phyloP scores from a whole-genome alignment of 1,140 invertebrate species.

The Drosophila paulistorum region DNA sequence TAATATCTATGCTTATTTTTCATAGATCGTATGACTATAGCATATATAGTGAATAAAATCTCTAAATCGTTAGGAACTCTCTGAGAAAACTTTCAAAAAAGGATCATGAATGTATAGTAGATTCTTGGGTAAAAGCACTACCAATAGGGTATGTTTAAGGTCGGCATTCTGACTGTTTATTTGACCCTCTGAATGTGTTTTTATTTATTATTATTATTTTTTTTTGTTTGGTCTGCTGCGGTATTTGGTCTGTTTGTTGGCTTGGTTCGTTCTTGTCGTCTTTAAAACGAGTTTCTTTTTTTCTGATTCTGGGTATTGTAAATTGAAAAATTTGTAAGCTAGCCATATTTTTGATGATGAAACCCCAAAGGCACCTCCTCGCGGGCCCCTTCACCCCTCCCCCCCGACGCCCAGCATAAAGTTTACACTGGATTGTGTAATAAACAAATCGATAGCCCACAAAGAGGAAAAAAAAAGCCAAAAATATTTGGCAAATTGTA shows the following conservation, averaged over 20 bases:
- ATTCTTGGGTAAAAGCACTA: too few relatives aligned
- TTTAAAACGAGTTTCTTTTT: constrained; percentile 44
- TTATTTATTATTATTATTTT: constrained; percentile 9
- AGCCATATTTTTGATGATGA: constrained; percentile 72
- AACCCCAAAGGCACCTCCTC: constrained; percentile 25
- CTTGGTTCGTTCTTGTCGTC: constrained; percentile 28
- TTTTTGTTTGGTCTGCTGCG: constrained; percentile 30
- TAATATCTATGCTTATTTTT: too few relatives aligned
- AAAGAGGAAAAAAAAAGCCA: constrained; percentile 28
- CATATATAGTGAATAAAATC: too few relatives aligned
- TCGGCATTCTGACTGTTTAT: neutral
- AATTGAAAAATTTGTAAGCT: constrained; percentile 62
- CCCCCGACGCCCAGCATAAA: too few relatives aligned
- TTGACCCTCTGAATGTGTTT: constrained; percentile 15
- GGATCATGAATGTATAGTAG: too few relatives aligned
- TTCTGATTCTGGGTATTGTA: constrained; percentile 30
- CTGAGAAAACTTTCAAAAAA: too few relatives aligned
- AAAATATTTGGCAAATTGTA: constrained; percentile 31
- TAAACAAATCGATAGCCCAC: constrained; percentile 46
- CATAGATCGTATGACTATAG: too few relatives aligned
- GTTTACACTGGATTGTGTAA: constrained; percentile 60
- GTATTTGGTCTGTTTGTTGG: constrained; percentile 19
- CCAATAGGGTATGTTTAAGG: neutral
- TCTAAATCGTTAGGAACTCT: too few relatives aligned
- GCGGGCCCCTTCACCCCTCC: too few relatives aligned